Percentiles rank a stretch among this genome's conserved stretches.
Conservation (phyloP, 2,888 invertebrate genomes). For the Prostheceraeus crozeri region DNA sequence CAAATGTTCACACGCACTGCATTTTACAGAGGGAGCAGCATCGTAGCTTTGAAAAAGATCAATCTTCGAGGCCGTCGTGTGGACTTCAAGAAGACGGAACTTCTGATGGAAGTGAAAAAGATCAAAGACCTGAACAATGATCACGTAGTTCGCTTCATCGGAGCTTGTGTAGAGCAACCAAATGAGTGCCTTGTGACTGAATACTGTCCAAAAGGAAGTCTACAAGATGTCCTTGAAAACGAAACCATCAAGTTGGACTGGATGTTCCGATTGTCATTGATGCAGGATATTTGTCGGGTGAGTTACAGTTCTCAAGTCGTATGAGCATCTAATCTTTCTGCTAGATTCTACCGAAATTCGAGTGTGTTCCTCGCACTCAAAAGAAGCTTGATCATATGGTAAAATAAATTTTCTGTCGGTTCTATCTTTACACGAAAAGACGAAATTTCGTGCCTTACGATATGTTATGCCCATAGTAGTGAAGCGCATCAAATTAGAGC, state of each 20-base stretch:
- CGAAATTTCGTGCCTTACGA: too few species aligned
- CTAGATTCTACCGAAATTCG: too few species aligned
- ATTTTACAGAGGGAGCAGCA: slow-evolving; percentile 74
- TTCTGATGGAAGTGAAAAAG: slow-evolving; percentile 77
- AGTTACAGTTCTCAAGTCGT: too few species aligned
- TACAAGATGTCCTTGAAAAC: slow-evolving; percentile 70
- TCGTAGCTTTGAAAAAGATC: slow-evolving; percentile 32
- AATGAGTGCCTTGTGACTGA: slow-evolving; percentile 79
- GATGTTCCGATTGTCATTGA: slow-evolving; percentile 83
- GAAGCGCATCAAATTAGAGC: too few species aligned
- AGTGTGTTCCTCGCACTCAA: too few species aligned
- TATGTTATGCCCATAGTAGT: too few species aligned
- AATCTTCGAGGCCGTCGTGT: slow-evolving; percentile 52
- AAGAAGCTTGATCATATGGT: too few species aligned
- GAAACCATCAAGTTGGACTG: slow-evolving; percentile 81
- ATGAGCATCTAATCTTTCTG: too few species aligned
- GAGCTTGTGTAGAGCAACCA: slow-evolving; percentile 78
- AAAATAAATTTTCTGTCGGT: too few species aligned
- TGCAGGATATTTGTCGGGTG: slow-evolving; percentile 83
- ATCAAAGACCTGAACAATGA: slow-evolving; percentile 70
- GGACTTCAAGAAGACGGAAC: slow-evolving; percentile 72
- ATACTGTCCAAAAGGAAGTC: slow-evolving; percentile 87
- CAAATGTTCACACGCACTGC: slow-evolving; percentile 81
- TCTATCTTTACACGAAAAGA: too few species aligned
- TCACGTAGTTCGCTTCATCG: slow-evolving; percentile 82